A percentile compares a stretch with the other conserved stretches of the same genome.
phyloP scores from a whole-genome alignment of 2,797 vertebrate genomes.

The Channa striata region DNA sequence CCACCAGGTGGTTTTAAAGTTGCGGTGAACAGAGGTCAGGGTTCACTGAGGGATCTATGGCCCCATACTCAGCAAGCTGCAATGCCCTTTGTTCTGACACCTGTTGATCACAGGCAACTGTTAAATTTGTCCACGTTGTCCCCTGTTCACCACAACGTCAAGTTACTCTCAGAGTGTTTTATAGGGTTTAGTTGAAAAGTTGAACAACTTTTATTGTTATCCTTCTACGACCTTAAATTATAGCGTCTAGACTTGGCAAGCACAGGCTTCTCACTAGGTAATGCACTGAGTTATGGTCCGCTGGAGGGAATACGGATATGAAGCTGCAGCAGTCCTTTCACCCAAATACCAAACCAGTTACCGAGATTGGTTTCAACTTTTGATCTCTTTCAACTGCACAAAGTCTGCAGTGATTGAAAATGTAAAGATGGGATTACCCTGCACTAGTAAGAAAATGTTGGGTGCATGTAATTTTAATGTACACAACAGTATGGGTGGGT shows the following conservation, averaged over 20 bases:
- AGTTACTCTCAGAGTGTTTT: background rate
- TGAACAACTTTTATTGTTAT: constrained; percentile 33
- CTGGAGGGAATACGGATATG: constrained; percentile 34
- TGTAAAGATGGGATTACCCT: constrained; percentile 44
- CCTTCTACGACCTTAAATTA: constrained; percentile 31
- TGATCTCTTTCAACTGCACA: constrained; percentile 26
- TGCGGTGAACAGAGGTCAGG: too few species aligned
- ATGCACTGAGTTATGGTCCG: constrained; percentile 46
- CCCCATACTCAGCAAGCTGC: too few species aligned
- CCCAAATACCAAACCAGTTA: constrained; percentile 29
- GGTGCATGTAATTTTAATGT: constrained; percentile 41
- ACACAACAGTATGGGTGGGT: constrained; percentile 51
- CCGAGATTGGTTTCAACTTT: constrained; percentile 25
- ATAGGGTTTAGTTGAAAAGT: constrained; percentile 9
- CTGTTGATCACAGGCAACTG: background rate
- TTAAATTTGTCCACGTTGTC: too few species aligned
- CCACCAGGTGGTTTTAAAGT: too few species aligned
- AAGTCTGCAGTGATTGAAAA: constrained; percentile 27
- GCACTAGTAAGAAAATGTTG: constrained; percentile 19
- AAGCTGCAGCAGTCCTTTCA: constrained; percentile 35
- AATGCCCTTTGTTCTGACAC: background rate
- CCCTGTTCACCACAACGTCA: too few species aligned
- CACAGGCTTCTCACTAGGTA: constrained; percentile 11
- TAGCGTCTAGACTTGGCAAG: constrained; percentile 40
- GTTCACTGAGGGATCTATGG: too few species aligned